phyloP scores from a whole-genome alignment of 30 jellyfish, hydroid and myxozoan species.

The Aurelia sp. region DNA sequence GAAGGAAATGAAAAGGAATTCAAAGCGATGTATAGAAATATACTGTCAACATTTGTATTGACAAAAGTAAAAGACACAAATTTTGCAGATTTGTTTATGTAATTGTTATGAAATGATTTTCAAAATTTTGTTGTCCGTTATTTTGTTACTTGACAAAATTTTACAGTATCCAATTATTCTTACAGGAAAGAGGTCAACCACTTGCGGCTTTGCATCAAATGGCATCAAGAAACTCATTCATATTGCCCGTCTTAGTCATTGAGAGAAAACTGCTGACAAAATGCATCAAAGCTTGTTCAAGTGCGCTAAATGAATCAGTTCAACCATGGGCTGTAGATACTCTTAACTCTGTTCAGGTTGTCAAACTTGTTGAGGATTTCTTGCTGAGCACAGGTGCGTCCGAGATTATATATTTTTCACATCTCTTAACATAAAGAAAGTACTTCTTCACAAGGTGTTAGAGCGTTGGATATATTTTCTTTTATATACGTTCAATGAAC shows the following conservation, averaged over 20 bases:
- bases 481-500: no score
- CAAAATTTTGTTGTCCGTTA: no score
- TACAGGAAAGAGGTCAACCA: slow-evolving; percentile 88
- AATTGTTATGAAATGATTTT: no score
- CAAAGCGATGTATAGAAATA: no score
- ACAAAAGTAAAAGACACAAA: no score
- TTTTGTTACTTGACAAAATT: background rate
- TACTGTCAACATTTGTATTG: no score
- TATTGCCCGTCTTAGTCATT: slow-evolving; percentile 77
- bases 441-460: no score
- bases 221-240: slow-evolving; percentile 77
- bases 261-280: slow-evolving; percentile 80
- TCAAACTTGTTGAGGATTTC: slow-evolving; percentile 85
- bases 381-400: slow-evolving; percentile 74
- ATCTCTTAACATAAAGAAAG: no score
- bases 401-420: no score
- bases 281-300: slow-evolving; percentile 70
- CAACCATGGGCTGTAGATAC: slow-evolving; percentile 93
- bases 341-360: slow-evolving; percentile 89
- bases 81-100: no score
- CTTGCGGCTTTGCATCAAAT: slow-evolving; percentile 82
- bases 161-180: background rate
- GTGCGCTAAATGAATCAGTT: slow-evolving; percentile 69
- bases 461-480: no score
- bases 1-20: no score